These are phyloP conservation scores for Spilogale gracilis DNA, from an alignment of 2,113 vertebrate genomes.

Conservation along the genomic window DNA sequence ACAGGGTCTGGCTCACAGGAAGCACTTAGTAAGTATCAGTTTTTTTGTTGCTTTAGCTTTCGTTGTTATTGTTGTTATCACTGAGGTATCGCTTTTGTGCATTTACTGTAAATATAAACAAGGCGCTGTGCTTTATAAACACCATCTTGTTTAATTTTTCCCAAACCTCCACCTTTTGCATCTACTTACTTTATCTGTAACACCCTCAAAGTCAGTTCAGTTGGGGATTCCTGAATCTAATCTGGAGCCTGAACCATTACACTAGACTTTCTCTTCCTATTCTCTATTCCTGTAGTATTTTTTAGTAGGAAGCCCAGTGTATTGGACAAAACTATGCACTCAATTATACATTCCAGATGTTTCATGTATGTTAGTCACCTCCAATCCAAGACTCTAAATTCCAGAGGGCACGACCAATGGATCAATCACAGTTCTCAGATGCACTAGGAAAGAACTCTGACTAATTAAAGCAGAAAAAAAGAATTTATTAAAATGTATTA, in stretches of 20 bases:
- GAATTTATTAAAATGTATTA: neutral
- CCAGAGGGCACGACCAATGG: no score
- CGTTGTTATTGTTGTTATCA: neutral
- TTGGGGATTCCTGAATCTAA: neutral
- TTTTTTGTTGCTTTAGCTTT: neutral
- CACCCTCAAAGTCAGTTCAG: neutral
- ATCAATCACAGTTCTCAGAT: constrained; percentile 11
- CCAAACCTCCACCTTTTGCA: neutral
- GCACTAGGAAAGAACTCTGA: neutral
- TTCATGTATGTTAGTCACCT: neutral
- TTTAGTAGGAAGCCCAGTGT: neutral
- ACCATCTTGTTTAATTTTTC: neutral
- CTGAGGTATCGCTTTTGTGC: neutral
- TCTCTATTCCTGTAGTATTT: neutral
- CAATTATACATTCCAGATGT: neutral
- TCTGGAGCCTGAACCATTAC: neutral
- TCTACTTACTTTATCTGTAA: neutral
- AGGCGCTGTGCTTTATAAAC: neutral
- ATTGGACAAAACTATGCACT: neutral
- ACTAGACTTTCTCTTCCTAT: neutral
- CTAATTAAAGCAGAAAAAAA: neutral
- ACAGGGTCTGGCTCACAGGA: neutral
- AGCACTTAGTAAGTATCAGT: neutral
- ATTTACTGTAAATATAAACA: neutral
- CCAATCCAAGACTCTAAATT: neutral